Percentiles rank a stretch among this genome's conserved stretches.
Evolutionary conservation across 1,140 invertebrate genomes (phyloP).

Genomic region (Eriocheir sinensis): DNA sequence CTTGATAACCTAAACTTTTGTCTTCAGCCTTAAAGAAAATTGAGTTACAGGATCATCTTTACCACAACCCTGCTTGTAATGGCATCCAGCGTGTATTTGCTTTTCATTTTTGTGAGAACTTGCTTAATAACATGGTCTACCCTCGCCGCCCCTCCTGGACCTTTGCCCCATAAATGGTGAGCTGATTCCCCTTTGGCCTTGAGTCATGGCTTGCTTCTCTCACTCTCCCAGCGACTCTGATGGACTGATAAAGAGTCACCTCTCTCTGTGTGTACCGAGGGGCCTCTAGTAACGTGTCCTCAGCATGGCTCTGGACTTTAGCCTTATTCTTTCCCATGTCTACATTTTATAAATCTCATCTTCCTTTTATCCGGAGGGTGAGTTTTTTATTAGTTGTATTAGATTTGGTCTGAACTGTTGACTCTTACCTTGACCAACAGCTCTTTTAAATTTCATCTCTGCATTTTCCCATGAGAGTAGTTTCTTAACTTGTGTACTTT

Average conservation of each 20-base stretch:
- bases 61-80: background rate
- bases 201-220: background rate
- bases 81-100: background rate
- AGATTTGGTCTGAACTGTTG: background rate
- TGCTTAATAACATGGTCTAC: conserved; percentile 8
- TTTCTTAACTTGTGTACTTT: background rate
- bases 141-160: conserved; percentile 5
- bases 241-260: background rate
- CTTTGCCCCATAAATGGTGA: conserved; percentile 25
- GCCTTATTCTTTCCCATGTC: background rate
- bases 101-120: conserved; percentile 9
- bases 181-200: conserved; percentile 5
- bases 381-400: no score
- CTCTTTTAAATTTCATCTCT: background rate
- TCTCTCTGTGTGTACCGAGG: background rate
- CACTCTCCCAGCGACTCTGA: background rate
- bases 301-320: conserved; percentile 12
- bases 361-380: no score
- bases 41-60: background rate
- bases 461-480: background rate
- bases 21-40: background rate
- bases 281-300: background rate
- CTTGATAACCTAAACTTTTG: no score
- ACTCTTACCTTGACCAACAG: background rate
- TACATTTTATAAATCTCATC: background rate